Evolutionary conservation across 2,113 vertebrate species (phyloP).

Genomic region (Pterocles burchelli): DNA sequence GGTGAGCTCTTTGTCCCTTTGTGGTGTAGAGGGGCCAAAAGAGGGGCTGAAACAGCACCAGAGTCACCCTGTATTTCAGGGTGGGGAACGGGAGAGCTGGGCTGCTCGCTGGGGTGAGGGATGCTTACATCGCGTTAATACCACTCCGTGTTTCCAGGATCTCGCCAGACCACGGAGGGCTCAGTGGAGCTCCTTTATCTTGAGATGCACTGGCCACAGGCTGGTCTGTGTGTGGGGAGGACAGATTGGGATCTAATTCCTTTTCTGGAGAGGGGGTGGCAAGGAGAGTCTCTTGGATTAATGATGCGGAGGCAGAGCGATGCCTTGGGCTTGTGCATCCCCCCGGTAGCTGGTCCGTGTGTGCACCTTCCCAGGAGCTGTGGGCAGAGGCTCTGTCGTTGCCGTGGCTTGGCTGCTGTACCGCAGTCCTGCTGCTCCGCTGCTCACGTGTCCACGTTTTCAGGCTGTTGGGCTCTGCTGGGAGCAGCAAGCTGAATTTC

Average conservation of each 20-base stretch:
- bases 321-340: background rate
- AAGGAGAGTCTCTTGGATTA: background rate
- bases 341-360: background rate
- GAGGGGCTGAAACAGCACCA: background rate
- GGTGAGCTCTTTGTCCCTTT: conserved; percentile 72
- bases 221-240: background rate
- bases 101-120: background rate
- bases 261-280: background rate
- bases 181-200: background rate
- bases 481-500: background rate
- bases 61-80: background rate
- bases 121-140: background rate
- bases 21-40: background rate
- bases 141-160: background rate
- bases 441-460: background rate
- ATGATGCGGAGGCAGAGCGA: background rate
- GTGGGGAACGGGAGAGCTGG: background rate
- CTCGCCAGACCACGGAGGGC: background rate
- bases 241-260: background rate
- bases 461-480: background rate
- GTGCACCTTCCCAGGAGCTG: background rate
- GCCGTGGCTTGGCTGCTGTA: background rate
- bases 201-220: background rate
- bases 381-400: background rate
- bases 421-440: background rate